A percentile compares a stretch with the other conserved stretches of the same genome.
phyloP scores from a whole-genome alignment of 2,888 invertebrate genomes.

The Peribatodes rhomboidaria region DNA sequence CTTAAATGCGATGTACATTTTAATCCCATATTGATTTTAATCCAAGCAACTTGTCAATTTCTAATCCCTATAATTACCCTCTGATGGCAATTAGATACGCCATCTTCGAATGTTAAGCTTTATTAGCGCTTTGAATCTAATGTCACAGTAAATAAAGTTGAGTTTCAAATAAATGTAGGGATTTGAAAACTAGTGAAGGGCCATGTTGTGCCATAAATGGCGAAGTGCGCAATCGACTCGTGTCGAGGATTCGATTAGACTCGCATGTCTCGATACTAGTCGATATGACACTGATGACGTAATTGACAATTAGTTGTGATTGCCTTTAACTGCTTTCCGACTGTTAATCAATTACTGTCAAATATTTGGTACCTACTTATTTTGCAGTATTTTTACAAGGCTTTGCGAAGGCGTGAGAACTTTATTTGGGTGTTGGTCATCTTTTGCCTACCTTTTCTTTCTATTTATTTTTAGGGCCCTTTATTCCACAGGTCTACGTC shows the following conservation, averaged over 20 bases:
- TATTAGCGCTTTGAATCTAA: conserved; percentile 4
- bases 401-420: too few relatives aligned
- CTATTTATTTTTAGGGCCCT: too few relatives aligned
- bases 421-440: too few relatives aligned
- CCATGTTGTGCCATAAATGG: conserved; percentile 48
- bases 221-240: conserved; percentile 49
- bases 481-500: too few relatives aligned
- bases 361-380: too few relatives aligned
- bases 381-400: too few relatives aligned
- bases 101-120: conserved; percentile 1
- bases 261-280: conserved; percentile 64
- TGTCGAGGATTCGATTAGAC: conserved; percentile 72
- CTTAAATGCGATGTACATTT: conserved; percentile 3
- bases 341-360: conserved; percentile 6
- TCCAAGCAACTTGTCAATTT: conserved; percentile 55
- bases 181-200: conserved; percentile 26
- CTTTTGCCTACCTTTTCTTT: too few relatives aligned
- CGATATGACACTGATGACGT: conserved; percentile 74
- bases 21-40: conserved; percentile 11
- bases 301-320: conserved; percentile 60
- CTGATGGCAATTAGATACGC: conserved; percentile 40
- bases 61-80: conserved; percentile 60
- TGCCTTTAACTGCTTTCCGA: conserved; percentile 20
- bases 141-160: not conserved
- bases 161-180: conserved; percentile 10